phyloP scores from a whole-genome alignment of 2,113 vertebrate genomes.

The Oryzias javanicus region DNA sequence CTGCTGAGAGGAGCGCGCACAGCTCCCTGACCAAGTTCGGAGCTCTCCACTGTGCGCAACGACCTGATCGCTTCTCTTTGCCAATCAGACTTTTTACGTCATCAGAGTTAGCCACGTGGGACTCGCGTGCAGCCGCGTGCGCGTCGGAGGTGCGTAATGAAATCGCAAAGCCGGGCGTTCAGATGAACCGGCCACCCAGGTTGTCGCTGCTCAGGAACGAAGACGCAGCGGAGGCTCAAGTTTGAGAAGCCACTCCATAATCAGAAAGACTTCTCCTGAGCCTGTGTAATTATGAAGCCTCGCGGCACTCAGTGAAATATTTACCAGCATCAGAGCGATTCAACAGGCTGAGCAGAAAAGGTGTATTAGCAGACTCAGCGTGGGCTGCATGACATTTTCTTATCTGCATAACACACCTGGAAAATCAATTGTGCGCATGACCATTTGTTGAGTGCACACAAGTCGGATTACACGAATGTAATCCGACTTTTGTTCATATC shows the following conservation, averaged over 20 bases:
- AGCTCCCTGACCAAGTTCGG: slow-evolving; percentile 45
- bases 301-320: background rate
- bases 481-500: too few relatives aligned
- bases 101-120: slow-evolving; percentile 5
- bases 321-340: background rate
- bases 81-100: background rate
- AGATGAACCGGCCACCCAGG: slow-evolving; percentile 63
- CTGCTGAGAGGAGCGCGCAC: slow-evolving; percentile 58
- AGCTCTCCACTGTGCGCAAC: slow-evolving; percentile 42
- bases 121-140: slow-evolving; percentile 11
- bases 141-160: slow-evolving; percentile 38
- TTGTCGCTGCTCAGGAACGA: slow-evolving; percentile 23
- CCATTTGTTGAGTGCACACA: too few relatives aligned
- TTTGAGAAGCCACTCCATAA: background rate
- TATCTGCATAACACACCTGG: too few relatives aligned
- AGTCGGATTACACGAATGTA: too few relatives aligned
- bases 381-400: too few relatives aligned
- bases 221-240: slow-evolving; percentile 3
- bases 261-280: background rate
- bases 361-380: too few relatives aligned
- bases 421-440: too few relatives aligned
- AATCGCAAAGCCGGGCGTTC: slow-evolving; percentile 53
- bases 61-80: slow-evolving; percentile 10
- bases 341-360: too few relatives aligned
- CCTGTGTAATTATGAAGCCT: slow-evolving; percentile 8